These are phyloP conservation scores for Lacerta viridis DNA, from an alignment of 2,797 vertebrate species.

Conservation along the genomic window DNA sequence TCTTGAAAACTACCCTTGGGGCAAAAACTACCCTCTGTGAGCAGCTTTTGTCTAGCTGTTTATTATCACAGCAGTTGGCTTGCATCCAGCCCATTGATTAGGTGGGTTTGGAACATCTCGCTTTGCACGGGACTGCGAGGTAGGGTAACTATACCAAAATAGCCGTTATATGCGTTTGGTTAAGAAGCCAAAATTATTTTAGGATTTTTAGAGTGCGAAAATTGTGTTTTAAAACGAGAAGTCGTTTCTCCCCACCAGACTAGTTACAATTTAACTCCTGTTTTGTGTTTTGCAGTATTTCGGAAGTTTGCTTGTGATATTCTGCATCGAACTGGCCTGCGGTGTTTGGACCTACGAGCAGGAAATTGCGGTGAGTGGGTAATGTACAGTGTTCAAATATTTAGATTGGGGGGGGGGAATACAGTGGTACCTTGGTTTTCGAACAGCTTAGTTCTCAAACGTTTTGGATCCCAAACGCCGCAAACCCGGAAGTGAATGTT, in stretches of 20 bases:
- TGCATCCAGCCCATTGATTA: background rate
- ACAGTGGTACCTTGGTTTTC: too few relatives aligned
- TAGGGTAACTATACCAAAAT: background rate
- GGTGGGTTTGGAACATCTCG: background rate
- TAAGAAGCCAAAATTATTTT: conserved; percentile 14
- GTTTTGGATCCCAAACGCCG: too few relatives aligned
- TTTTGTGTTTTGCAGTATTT: conserved; percentile 89
- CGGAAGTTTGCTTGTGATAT: conserved; percentile 94
- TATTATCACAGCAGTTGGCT: background rate
- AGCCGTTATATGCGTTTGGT: conserved; percentile 13
- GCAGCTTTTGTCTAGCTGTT: background rate
- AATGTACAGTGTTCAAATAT: background rate
- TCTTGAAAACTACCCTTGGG: background rate
- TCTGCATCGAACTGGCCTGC: conserved; percentile 95
- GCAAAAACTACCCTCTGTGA: background rate
- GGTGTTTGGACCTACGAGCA: conserved; percentile 96
- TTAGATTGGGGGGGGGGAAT: background rate
- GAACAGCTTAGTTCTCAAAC: too few relatives aligned
- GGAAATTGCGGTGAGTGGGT: conserved; percentile 85
- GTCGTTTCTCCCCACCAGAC: background rate
- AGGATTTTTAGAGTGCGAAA: conserved; percentile 18
- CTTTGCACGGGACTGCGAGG: background rate
- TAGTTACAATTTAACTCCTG: conserved; percentile 17
- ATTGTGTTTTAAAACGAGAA: conserved; percentile 8
- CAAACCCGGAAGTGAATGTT: too few relatives aligned